phyloP scores from a whole-genome alignment of 2,888 invertebrate species.

The Fragum fragum region DNA sequence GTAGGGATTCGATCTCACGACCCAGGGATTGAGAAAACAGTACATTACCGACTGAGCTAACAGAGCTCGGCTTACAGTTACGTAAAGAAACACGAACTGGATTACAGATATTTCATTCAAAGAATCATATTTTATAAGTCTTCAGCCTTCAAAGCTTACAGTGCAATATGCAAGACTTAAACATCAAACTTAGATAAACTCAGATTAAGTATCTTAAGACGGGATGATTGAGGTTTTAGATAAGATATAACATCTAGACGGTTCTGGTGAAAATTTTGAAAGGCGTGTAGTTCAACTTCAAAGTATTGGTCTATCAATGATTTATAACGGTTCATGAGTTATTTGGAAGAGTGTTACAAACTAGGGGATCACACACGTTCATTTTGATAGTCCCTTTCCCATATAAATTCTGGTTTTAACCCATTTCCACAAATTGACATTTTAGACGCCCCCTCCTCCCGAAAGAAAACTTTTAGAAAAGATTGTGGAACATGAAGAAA shows the following conservation, averaged over 20 bases:
- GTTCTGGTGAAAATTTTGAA: background rate
- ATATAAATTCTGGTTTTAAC: no score
- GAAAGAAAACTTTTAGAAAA: no score
- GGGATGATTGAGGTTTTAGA: background rate
- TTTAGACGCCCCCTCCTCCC: no score
- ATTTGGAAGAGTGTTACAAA: background rate
- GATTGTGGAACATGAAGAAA: no score
- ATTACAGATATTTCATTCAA: no score
- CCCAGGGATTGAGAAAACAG: no score
- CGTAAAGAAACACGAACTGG: no score
- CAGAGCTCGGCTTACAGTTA: no score
- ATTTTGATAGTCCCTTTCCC: no score
- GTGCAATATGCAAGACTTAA: background rate
- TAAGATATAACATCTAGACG: background rate
- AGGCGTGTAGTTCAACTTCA: slow-evolving; percentile 3
- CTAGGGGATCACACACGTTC: background rate
- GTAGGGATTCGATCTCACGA: no score
- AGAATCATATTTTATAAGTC: background rate
- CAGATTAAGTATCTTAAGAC: background rate
- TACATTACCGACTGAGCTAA: no score
- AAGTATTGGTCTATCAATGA: slow-evolving; percentile 10
- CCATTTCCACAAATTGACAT: no score
- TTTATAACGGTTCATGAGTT: background rate
- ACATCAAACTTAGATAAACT: background rate
- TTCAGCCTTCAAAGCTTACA: background rate